Evolutionary conservation across 2,888 invertebrate species (phyloP).

Genomic region (Drosophila incognita): DNA sequence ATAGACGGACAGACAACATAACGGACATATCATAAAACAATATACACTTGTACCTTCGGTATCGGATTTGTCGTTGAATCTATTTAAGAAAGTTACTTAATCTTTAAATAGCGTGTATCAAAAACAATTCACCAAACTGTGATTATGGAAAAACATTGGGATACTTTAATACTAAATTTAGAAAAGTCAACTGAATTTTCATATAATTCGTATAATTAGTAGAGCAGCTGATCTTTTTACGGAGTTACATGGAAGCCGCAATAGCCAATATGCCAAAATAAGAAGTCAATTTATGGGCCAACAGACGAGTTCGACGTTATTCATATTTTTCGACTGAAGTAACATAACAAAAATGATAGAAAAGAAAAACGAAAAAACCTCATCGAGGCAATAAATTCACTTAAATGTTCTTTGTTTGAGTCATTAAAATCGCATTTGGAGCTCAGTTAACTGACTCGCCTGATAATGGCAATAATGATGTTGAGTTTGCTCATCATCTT

Average conservation of each 20-base stretch:
- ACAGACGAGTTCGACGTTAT: not conserved
- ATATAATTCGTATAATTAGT: not conserved
- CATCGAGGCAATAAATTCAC: slow-evolving; percentile 70
- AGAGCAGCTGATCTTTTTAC: not conserved
- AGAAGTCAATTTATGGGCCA: not conserved
- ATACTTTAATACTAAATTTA: not conserved
- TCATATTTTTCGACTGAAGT: slow-evolving; percentile 6
- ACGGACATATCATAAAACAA: too few species aligned
- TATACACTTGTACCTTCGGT: too few species aligned
- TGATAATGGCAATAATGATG: slow-evolving; percentile 47
- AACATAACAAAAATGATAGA: not conserved
- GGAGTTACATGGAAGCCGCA: not conserved
- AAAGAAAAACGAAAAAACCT: slow-evolving; percentile 23
- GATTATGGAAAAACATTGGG: not conserved
- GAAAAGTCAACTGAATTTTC: not conserved
- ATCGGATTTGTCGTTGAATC: too few species aligned
- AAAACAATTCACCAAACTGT: not conserved
- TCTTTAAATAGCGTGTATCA: not conserved
- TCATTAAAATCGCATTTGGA: slow-evolving; percentile 78
- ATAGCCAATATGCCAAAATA: not conserved
- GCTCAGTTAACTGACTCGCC: slow-evolving; percentile 45
- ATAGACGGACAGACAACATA: too few species aligned
- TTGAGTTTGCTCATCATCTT: slow-evolving; percentile 29
- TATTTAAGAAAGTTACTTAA: not conserved
- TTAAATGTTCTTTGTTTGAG: slow-evolving; percentile 78